Evolutionary conservation across 2,888 invertebrate species (phyloP).

Genomic region (Drosophila neonasuta): DNA sequence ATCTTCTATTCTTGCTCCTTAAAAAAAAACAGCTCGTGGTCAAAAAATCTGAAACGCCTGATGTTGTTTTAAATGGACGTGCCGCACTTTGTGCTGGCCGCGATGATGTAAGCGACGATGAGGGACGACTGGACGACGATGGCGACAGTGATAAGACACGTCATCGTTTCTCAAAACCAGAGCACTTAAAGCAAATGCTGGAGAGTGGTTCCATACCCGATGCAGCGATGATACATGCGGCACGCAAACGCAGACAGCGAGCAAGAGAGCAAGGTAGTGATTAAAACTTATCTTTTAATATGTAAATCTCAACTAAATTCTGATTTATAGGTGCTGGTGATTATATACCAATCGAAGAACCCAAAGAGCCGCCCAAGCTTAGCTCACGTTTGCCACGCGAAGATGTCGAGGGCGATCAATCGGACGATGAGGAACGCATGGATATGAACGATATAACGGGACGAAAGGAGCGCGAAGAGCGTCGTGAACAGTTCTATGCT

Average conservation of each 20-base stretch:
- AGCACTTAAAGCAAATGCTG: slow-evolving; percentile 90
- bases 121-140: slow-evolving; percentile 83
- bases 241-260: slow-evolving; percentile 96
- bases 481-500: slow-evolving; percentile 90
- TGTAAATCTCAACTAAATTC: background rate
- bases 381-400: slow-evolving; percentile 89
- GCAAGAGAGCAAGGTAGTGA: slow-evolving; percentile 89
- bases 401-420: slow-evolving; percentile 89
- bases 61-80: slow-evolving; percentile 89
- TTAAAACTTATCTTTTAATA: background rate
- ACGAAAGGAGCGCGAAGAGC: slow-evolving; percentile 88
- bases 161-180: slow-evolving; percentile 86
- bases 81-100: slow-evolving; percentile 91
- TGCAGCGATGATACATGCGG: slow-evolving; percentile 98
- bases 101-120: slow-evolving; percentile 86
- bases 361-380: slow-evolving; percentile 80
- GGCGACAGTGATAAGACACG: slow-evolving; percentile 79
- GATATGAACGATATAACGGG: slow-evolving; percentile 93
- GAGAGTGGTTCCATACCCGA: slow-evolving; percentile 97
- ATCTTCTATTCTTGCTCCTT: slow-evolving; percentile 26
- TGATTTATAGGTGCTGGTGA: slow-evolving; percentile 84
- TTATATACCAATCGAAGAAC: slow-evolving; percentile 84
- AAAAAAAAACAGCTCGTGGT: slow-evolving; percentile 83
- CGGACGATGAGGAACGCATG: slow-evolving; percentile 91
- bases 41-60: slow-evolving; percentile 84